Evolutionary conservation across 2,888 invertebrate species (phyloP), one percentile per base, ranked within the genome.

Genomic region (Xestoiulus laeticollis): DNA sequence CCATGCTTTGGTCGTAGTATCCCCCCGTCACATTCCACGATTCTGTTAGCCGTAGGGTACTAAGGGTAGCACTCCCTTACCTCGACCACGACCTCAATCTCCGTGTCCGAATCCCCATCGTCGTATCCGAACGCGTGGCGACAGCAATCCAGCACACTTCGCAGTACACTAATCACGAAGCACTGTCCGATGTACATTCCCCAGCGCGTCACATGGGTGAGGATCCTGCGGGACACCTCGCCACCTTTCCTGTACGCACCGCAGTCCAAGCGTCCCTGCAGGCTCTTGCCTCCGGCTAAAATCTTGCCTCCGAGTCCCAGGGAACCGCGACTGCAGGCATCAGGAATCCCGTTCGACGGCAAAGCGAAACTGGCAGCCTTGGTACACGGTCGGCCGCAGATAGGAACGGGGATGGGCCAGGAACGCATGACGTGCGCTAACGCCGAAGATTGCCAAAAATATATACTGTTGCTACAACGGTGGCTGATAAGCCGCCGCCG

Each of bases 161-260:
- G 12, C n/a, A 85, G 22, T 3, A 85, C 85, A 33, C 85, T 43
- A 26, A 85, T 16, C 38, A 85, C 85, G 44, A 85, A 85, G 26
- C 85, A 85, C 44, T 85, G 85, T 19, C 85, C 85, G 85, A 85
- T 85, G 44, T 85, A 44, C 85, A 85, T 85, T 44, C 85, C 85
- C 12, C 19, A 43, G 43, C 44, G 85, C n/a, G 44, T 38, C 44
- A 43, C 85, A 38, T 85, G 85, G 26, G 85, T 32, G 44, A 85
- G 12, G 22, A 85, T 43, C 43, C 85, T 38, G 2, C 26, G 38
- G 85, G 43, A 85, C 38, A 85, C 44, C 44, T 85, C 85, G 38
- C 43, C 85, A 3, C 38, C 26, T 26, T 85, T 85, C 33, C 44
- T 14, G 38, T n/a, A 32, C 32, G n/a, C 32, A n/a, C 32, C 33